Evolutionary conservation across 2,888 invertebrate genomes (phyloP), one percentile per base, ranked within the genome.

Genomic region (Eupithecia subumbrata): DNA sequence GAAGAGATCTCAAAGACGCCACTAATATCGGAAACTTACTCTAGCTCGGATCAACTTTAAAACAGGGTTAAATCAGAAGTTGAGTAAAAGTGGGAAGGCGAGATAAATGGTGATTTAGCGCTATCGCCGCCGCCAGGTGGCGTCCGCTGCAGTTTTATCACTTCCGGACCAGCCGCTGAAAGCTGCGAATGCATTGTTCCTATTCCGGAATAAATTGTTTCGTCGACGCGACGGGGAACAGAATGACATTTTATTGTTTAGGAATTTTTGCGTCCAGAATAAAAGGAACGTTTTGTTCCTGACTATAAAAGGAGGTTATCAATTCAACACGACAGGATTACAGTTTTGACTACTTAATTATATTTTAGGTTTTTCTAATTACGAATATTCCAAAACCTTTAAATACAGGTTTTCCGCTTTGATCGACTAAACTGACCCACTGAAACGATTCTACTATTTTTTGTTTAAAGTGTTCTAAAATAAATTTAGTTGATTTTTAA

Each of bases 41-140:
- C 60, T 12, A 25, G 60, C 25, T 25, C 14, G 60, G 60, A 25
- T 60, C 60, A 60, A 60, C 60, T 60, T 60, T 14, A 60, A 5
- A 60, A 60, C 60, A 60, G 60, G 60, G 60, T 25, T 60, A 60
- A 25, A 60, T 60, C 60, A 74, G 68, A 76, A 76, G 73, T 76
- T 76, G 73, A 74, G 71, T 71, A 74, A 71, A 76, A 76, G 73
- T 64, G 30, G 56, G 34, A 34, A 64, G 34, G 64, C 71, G 69
- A 76, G 76, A 76, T 76, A 69, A 74, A 74, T 76, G 69, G 63
- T 76, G 76, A 76, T 64, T 73, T 74, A 76, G 71, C 37, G 71
- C 63, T 63, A 71, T 71, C 71, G 40, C 70, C 37, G 52, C 52
- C 37, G 34, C 60, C 45, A 69, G 69, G 69, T 34, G 45, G 69